Conservation (phyloP, 2,113 vertebrate genomes). For the Leucoraja erinaceus region DNA sequence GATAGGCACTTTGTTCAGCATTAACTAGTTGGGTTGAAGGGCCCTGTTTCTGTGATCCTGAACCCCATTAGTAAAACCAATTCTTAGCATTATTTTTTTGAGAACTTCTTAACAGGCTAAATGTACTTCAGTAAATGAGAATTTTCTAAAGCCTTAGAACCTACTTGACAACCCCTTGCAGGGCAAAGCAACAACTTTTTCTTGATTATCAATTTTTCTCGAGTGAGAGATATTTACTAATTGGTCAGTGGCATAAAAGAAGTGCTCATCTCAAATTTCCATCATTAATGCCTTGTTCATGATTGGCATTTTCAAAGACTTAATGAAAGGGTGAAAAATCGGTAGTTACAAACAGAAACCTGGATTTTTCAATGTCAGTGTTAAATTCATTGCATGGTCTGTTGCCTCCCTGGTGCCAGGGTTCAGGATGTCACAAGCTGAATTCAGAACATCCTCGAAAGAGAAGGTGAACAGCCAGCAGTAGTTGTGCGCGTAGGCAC, state of each 20-base stretch:
- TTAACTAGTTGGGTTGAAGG: no score
- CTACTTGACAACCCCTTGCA: background rate
- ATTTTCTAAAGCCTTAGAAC: background rate
- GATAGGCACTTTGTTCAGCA: no score
- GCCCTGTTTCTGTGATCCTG: no score
- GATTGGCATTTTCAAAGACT: background rate
- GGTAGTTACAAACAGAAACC: background rate
- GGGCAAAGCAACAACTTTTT: background rate
- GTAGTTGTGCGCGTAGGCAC: no score
- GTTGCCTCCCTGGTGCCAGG: no score
- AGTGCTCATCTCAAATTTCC: background rate
- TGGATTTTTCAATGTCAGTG: background rate
- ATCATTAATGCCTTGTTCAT: constrained; percentile 10
- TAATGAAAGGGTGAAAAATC: background rate
- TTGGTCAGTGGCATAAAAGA: background rate
- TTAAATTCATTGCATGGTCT: constrained; percentile 1
- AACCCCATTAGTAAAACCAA: background rate
- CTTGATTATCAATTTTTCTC: background rate
- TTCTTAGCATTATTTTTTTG: background rate
- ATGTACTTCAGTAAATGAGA: background rate
- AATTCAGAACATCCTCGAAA: no score
- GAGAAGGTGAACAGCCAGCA: no score
- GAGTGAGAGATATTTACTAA: background rate
- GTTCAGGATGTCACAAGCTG: no score
- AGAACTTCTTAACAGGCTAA: background rate